phyloP scores from a whole-genome alignment of 2,797 vertebrate species.

The Melanotaenia maccullochi region DNA sequence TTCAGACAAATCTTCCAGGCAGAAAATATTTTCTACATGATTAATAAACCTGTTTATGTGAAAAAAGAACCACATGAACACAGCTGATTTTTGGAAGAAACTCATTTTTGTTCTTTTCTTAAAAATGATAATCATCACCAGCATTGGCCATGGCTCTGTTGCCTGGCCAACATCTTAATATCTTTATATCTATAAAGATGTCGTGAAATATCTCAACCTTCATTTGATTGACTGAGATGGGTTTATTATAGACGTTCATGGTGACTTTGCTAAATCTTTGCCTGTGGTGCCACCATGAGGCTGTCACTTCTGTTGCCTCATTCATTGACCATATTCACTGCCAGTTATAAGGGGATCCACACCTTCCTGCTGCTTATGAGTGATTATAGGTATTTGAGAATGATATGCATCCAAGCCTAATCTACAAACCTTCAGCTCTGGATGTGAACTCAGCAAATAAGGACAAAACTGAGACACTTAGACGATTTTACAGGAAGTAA shows the following conservation, averaged over 20 bases:
- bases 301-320: not conserved
- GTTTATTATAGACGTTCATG: not conserved
- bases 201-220: not conserved
- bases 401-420: not conserved
- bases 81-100: not conserved
- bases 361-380: not conserved
- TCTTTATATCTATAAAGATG: not conserved
- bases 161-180: not conserved
- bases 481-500: not conserved
- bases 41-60: not conserved
- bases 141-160: not conserved
- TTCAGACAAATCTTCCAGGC: not conserved
- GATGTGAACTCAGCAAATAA: too few relatives aligned
- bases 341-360: not conserved
- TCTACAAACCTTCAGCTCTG: not conserved
- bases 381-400: not conserved
- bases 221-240: not conserved
- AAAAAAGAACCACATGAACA: not conserved
- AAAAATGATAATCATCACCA: constrained; percentile 44
- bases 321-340: not conserved
- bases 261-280: not conserved
- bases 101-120: not conserved
- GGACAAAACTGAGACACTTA: too few relatives aligned
- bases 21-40: not conserved
- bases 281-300: not conserved